phyloP scores from a whole-genome alignment of 2,888 invertebrate genomes.

The Tenodera sinensis region DNA sequence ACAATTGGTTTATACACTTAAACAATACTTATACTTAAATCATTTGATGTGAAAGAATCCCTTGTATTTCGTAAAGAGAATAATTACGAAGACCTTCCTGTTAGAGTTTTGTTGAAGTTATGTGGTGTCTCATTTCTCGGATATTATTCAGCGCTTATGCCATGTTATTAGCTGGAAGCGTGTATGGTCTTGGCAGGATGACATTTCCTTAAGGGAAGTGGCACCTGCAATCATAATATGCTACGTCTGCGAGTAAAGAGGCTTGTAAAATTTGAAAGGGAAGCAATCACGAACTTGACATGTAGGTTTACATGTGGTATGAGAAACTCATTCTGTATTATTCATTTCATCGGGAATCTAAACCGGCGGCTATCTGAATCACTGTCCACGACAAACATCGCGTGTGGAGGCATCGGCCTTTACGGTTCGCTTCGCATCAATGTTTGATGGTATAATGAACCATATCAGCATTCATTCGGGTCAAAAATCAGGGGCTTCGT shows the following conservation, averaged over 20 bases:
- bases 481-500: not conserved
- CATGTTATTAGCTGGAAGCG: not conserved
- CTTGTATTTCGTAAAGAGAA: too few species aligned
- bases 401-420: not conserved
- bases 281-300: not conserved
- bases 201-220: not conserved
- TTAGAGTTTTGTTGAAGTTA: too few species aligned
- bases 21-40: too few species aligned
- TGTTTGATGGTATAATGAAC: constrained; percentile 11
- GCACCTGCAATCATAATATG: not conserved
- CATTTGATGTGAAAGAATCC: too few species aligned
- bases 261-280: not conserved
- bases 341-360: not conserved
- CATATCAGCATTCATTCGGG: constrained; percentile 14
- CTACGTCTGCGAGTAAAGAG: not conserved
- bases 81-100: too few species aligned
- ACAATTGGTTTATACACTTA: too few species aligned
- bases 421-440: not conserved
- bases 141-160: not conserved
- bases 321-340: not conserved
- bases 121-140: not conserved
- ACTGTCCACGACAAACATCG: not conserved
- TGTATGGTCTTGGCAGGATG: not conserved
- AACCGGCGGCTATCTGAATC: not conserved
- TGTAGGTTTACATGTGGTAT: not conserved